These are phyloP conservation scores for Amblyopsis hoosieri DNA, from an alignment of 2,797 vertebrate genomes.

Conservation along the genomic window DNA sequence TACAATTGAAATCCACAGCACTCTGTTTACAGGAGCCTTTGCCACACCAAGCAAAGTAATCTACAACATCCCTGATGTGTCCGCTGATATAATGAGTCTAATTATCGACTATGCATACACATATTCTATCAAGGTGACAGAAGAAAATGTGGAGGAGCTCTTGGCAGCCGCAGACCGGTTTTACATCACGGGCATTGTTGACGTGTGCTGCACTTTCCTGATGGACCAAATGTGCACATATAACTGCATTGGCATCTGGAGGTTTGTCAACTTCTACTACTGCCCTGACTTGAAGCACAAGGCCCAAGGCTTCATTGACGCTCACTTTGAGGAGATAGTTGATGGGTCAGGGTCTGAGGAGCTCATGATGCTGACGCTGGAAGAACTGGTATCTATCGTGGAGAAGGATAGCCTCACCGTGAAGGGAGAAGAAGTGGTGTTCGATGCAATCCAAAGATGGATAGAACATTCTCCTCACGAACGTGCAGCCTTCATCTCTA, in stretches of 20 bases:
- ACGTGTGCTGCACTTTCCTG: conserved; percentile 78
- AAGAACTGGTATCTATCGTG: conserved; percentile 74
- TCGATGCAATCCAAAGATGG: conserved; percentile 50
- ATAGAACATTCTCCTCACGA: conserved; percentile 35
- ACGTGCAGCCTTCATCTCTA: conserved; percentile 23
- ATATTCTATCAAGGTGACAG: conserved; percentile 62
- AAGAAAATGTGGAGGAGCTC: conserved; percentile 71
- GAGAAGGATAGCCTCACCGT: conserved; percentile 79
- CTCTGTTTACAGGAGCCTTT: conserved; percentile 66
- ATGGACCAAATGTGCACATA: conserved; percentile 71
- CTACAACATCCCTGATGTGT: conserved; percentile 74
- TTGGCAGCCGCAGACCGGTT: conserved; percentile 81
- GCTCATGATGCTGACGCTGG: conserved; percentile 54
- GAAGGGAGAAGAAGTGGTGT: conserved; percentile 65
- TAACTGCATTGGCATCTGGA: conserved; percentile 81
- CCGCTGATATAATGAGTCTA: conserved; percentile 51
- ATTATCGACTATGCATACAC: conserved; percentile 82
- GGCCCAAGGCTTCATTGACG: conserved; percentile 76
- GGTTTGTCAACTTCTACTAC: conserved; percentile 68
- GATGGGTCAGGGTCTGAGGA: conserved; percentile 70
- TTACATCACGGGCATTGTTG: conserved; percentile 71
- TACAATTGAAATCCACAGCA: background rate
- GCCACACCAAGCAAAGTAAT: conserved; percentile 60
- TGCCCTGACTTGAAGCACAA: conserved; percentile 71
- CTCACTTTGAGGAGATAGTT: conserved; percentile 79